phyloP scores from a whole-genome alignment of 2,113 vertebrate species.

The Xenotilapia longispinis region DNA sequence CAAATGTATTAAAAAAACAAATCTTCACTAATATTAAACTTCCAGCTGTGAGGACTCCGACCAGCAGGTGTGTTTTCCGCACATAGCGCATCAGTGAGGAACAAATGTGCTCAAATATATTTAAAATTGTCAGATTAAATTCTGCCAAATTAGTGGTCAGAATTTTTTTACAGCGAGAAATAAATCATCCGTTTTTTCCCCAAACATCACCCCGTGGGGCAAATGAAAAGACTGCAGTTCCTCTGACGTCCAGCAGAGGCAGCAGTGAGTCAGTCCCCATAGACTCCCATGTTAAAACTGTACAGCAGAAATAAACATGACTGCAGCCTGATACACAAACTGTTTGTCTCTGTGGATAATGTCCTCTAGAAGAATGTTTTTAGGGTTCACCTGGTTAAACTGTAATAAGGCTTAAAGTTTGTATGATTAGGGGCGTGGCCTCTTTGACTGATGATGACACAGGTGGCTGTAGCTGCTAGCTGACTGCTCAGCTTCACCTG shows the following conservation, averaged over 20 bases:
- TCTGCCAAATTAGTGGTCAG: not conserved
- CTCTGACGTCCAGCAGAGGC: not conserved
- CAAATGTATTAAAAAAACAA: not conserved
- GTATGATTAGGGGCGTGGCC: not conserved
- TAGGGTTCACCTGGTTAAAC: not conserved
- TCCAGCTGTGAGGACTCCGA: not conserved
- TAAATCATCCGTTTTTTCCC: not conserved
- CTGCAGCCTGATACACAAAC: not conserved
- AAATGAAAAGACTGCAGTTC: not conserved
- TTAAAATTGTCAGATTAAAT: not conserved
- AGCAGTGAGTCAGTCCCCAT: not conserved
- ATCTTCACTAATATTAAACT: not conserved
- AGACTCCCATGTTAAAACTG: not conserved
- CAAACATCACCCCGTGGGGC: not conserved
- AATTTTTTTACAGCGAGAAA: not conserved
- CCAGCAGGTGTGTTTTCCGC: not conserved
- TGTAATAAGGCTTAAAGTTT: not conserved
- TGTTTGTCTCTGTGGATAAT: not conserved
- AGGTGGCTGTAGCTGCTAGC: not conserved
- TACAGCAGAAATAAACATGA: not conserved
- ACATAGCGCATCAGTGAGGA: rapidly evolving
- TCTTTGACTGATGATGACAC: not conserved
- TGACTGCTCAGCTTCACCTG: not conserved
- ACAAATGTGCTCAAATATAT: not conserved
- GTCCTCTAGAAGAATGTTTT: not conserved